A percentile compares a stretch with the other conserved stretches of the same genome.
Evolutionary conservation across 2,888 invertebrate species (phyloP).

Genomic region (Theretra japonica): DNA sequence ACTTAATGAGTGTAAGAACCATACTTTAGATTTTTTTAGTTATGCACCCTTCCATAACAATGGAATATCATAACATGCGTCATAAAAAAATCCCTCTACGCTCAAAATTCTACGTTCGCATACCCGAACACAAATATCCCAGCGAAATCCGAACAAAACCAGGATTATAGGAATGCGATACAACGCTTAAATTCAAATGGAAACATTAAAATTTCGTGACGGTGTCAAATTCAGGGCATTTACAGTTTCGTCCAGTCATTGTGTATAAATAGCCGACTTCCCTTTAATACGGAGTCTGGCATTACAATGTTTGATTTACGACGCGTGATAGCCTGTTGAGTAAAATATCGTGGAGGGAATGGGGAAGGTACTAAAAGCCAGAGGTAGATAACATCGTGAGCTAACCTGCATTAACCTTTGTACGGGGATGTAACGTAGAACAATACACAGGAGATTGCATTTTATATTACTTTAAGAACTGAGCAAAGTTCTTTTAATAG

Average conservation of each 20-base stretch:
- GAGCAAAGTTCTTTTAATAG: neutral
- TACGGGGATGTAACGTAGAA: neutral
- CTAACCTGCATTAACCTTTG: slow-evolving; percentile 2
- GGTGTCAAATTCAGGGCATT: slow-evolving; percentile 47
- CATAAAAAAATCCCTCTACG: no score
- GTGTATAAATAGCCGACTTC: slow-evolving; percentile 69
- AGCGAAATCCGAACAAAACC: neutral
- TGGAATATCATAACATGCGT: no score
- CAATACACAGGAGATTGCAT: slow-evolving; percentile 6
- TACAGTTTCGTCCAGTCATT: slow-evolving; percentile 63
- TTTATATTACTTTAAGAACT: slow-evolving; percentile 2
- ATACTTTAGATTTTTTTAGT: no score
- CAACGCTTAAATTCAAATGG: slow-evolving; percentile 14
- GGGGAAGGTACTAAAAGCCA: slow-evolving; percentile 17
- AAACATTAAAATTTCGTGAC: slow-evolving; percentile 39
- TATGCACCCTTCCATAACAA: no score
- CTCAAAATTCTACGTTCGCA: neutral
- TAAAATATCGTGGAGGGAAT: slow-evolving; percentile 45
- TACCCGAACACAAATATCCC: neutral
- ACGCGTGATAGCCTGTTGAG: slow-evolving; percentile 62
- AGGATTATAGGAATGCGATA: slow-evolving; percentile 10
- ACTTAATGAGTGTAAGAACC: no score
- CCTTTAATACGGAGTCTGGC: slow-evolving; percentile 56
- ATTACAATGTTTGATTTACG: slow-evolving; percentile 73
- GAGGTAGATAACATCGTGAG: slow-evolving; percentile 18